phyloP scores from a whole-genome alignment of 2,113 vertebrate genomes.

The Marmota flaviventris region DNA sequence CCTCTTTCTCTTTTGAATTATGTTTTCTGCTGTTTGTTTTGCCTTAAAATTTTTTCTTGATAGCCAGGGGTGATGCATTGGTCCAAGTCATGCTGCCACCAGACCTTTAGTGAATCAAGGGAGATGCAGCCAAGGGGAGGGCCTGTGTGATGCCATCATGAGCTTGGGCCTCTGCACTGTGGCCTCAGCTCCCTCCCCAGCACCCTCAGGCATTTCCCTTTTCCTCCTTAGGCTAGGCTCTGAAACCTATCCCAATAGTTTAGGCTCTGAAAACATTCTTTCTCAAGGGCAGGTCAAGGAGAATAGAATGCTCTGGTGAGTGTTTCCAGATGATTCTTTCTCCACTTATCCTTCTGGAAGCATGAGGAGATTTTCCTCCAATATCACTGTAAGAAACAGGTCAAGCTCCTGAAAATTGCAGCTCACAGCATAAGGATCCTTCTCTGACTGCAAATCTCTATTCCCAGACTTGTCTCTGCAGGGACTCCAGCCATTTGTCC shows the following conservation, averaged over 20 bases:
- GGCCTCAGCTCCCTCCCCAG: neutral
- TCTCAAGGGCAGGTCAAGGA: neutral
- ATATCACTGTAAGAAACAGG: neutral
- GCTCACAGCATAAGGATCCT: neutral
- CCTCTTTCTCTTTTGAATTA: neutral
- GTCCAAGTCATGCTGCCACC: neutral
- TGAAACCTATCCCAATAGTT: neutral
- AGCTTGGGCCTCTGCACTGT: too few species aligned
- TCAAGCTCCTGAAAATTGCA: neutral
- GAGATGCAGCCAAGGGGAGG: neutral
- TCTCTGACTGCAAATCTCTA: neutral
- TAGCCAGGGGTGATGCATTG: neutral
- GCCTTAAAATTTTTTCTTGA: neutral
- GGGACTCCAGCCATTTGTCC: neutral
- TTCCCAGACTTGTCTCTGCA: neutral
- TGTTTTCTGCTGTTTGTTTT: neutral
- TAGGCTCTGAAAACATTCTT: neutral
- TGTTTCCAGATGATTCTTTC: neutral
- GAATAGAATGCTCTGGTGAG: neutral
- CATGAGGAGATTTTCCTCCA: neutral
- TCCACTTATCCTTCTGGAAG: neutral
- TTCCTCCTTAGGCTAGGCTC: neutral
- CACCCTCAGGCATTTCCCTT: neutral
- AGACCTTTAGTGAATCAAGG: neutral
- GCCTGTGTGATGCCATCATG: too few species aligned